Evolutionary conservation across 2,888 invertebrate genomes (phyloP).

Genomic region (Timema podura): DNA sequence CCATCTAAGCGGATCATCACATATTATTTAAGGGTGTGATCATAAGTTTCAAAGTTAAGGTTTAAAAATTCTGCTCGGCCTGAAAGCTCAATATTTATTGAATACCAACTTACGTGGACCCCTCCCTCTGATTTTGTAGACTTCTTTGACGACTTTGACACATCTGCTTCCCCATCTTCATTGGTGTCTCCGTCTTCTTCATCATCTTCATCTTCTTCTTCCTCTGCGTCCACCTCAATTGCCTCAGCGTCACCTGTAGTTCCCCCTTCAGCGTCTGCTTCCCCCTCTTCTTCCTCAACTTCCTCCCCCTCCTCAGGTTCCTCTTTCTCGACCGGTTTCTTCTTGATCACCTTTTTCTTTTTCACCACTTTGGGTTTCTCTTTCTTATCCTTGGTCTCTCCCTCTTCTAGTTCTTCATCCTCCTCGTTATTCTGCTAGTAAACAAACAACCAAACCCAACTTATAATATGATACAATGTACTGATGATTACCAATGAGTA

Average conservation of each 20-base stretch:
- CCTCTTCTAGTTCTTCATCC: conserved; percentile 25
- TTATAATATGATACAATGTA: no score
- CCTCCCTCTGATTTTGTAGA: conserved; percentile 24
- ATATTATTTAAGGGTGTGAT: no score
- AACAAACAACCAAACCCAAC: not conserved
- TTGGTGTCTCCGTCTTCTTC: conserved; percentile 17
- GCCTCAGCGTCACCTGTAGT: conserved; percentile 20
- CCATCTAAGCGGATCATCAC: no score
- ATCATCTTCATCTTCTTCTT: conserved; percentile 26
- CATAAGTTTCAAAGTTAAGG: not conserved
- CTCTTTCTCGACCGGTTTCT: conserved; percentile 20
- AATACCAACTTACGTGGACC: conserved; percentile 23
- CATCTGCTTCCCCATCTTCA: conserved; percentile 1
- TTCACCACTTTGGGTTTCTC: conserved; percentile 24
- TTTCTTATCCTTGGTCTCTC: conserved; percentile 28
- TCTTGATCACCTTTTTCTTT: conserved; percentile 21
- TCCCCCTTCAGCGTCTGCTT: conserved; percentile 19
- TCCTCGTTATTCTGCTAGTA: conserved; percentile 17
- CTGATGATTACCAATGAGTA: no score
- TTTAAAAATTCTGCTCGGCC: not conserved
- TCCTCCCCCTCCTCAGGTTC: conserved; percentile 21
- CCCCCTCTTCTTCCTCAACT: conserved; percentile 25
- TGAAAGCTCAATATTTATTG: not conserved
- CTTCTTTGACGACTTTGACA: conserved; percentile 21
- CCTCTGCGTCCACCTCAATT: conserved; percentile 26